A percentile compares a stretch with the other conserved stretches of the same genome.
phyloP scores from a whole-genome alignment of 2,888 invertebrate species.

The Opisthograptis luteolata region DNA sequence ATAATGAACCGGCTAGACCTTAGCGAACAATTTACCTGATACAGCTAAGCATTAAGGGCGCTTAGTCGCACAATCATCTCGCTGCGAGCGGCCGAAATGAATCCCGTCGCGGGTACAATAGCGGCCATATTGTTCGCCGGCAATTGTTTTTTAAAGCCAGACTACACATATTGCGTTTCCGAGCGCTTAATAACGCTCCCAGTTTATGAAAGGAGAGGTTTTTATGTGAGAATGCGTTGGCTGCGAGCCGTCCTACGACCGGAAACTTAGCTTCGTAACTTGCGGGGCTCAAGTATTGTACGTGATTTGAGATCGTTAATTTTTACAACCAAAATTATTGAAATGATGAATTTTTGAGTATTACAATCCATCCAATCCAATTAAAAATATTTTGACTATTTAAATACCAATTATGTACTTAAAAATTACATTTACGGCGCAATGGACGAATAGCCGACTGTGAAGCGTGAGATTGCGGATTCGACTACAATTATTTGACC shows the following conservation, averaged over 20 bases:
- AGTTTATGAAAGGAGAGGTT: conserved; percentile 32
- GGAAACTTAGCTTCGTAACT: conserved; percentile 8
- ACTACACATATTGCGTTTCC: conserved; percentile 38
- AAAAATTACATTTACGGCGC: no score
- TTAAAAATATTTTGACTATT: no score
- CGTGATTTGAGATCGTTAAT: conserved; percentile 2
- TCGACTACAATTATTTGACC: no score
- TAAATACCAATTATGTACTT: no score
- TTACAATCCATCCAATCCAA: no score
- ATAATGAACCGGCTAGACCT: conserved; percentile 1
- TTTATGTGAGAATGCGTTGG: conserved; percentile 23
- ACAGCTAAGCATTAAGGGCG: conserved; percentile 11
- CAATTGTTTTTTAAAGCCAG: conserved; percentile 45
- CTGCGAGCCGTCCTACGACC: conserved; percentile 9
- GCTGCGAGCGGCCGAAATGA: conserved; percentile 30
- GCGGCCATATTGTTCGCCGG: conserved; percentile 35
- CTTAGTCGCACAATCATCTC: conserved; percentile 23
- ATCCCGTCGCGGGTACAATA: conserved; percentile 38
- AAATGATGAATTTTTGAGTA: no score
- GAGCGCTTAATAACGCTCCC: conserved; percentile 32
- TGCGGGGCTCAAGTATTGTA: conserved; percentile 2
- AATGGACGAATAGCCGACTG: no score
- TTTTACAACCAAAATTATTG: no score
- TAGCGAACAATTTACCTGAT: conserved; percentile 3
- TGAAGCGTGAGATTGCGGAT: no score